phyloP scores from a whole-genome alignment of 2,113 vertebrate genomes.

The Bostrychus sinensis region DNA sequence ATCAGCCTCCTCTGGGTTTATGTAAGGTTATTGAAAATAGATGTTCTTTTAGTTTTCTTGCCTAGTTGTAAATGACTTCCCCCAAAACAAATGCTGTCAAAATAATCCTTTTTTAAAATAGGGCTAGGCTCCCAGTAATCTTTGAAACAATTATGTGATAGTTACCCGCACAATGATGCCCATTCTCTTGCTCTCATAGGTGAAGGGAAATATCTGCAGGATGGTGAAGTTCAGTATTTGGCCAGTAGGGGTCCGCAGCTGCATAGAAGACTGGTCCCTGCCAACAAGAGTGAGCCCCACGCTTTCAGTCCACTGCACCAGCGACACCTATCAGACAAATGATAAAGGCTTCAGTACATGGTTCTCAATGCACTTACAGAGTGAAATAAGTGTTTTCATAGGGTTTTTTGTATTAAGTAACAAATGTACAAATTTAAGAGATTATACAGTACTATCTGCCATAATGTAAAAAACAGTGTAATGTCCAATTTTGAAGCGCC shows the following conservation, averaged over 20 bases:
- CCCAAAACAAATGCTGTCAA: slow-evolving; percentile 21
- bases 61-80: neutral
- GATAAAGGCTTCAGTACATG: slow-evolving; percentile 9
- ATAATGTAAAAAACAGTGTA: too few species aligned
- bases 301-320: slow-evolving; percentile 98
- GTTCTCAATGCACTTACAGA: too few species aligned
- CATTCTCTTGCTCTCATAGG: slow-evolving; percentile 98
- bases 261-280: slow-evolving; percentile 94
- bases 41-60: slow-evolving; percentile 11
- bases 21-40: slow-evolving; percentile 81
- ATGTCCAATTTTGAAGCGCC: too few species aligned
- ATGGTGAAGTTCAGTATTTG: slow-evolving; percentile 98
- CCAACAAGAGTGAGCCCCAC: slow-evolving; percentile 95
- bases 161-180: slow-evolving; percentile 95
- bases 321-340: slow-evolving; percentile 85
- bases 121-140: neutral
- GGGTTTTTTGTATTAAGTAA: too few species aligned
- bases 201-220: slow-evolving; percentile 97
- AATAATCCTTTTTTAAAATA: neutral
- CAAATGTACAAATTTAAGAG: too few species aligned
- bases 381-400: too few species aligned
- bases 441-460: too few species aligned
- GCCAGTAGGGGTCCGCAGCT: slow-evolving; percentile 97
- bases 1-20: slow-evolving; percentile 84
- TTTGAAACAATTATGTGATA: neutral